Conservation (phyloP, 1,140 invertebrate species). For the Trissolcus basalis region DNA sequence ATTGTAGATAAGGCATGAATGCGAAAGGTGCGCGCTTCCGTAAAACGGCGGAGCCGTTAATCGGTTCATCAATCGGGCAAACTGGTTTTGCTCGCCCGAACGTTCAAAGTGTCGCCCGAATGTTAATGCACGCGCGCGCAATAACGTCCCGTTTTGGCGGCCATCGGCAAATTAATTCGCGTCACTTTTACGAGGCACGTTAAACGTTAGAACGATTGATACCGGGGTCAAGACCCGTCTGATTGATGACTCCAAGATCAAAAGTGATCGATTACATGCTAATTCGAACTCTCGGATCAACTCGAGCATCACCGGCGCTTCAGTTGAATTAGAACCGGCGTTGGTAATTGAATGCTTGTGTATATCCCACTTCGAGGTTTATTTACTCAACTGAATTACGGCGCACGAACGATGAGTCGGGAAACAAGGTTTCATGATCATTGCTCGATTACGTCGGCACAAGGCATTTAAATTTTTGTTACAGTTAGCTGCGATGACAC, state of each 20-base stretch:
- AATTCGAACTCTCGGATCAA: constrained; percentile 15
- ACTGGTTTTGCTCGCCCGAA: constrained; percentile 17
- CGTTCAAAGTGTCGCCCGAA: constrained; percentile 13
- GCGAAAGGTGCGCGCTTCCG: constrained; percentile 8
- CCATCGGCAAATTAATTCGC: constrained; percentile 13
- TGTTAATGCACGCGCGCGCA: constrained; percentile 11
- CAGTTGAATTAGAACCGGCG: constrained; percentile 1
- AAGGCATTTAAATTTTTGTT: no score
- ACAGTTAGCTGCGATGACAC: no score
- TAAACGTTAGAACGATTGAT: constrained; percentile 18
- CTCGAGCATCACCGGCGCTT: background rate
- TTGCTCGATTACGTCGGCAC: no score
- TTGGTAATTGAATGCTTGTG: constrained; percentile 13
- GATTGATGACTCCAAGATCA: constrained; percentile 25
- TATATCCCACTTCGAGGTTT: background rate
- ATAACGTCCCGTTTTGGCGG: no score
- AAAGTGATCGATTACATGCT: constrained; percentile 21
- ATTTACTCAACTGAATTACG: constrained; percentile 19
- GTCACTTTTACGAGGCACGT: background rate
- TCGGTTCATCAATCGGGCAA: constrained; percentile 14
- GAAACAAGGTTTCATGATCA: no score
- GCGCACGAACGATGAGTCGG: constrained; percentile 2
- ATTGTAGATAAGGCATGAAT: constrained; percentile 10
- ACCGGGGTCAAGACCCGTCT: background rate
- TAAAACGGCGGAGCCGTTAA: constrained; percentile 10